Evolutionary conservation across 2,113 vertebrate genomes (phyloP).

Genomic region (Ranitomeya variabilis): DNA sequence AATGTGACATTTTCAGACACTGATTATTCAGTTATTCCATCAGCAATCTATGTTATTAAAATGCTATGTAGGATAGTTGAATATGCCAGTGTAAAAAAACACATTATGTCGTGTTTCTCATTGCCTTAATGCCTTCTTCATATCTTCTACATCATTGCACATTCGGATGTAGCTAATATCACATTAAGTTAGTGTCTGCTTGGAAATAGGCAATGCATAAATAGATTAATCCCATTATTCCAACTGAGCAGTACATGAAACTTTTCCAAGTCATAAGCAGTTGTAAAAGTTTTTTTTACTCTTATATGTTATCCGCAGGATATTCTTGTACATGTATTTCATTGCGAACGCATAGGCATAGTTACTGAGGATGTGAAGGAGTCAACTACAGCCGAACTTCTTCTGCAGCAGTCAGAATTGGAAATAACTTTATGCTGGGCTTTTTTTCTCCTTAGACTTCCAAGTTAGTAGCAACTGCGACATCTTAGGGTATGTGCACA

Average conservation of each 20-base stretch:
- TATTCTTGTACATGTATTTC: too few relatives aligned
- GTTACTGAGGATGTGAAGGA: too few relatives aligned
- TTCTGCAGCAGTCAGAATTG: too few relatives aligned
- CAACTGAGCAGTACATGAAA: background rate
- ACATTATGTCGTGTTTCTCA: background rate
- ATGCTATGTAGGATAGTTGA: background rate
- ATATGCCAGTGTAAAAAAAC: background rate
- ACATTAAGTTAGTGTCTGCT: constrained; percentile 26
- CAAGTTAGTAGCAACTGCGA: too few relatives aligned
- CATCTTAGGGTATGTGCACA: too few relatives aligned
- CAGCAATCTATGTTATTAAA: background rate
- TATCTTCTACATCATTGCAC: background rate
- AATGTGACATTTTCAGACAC: background rate
- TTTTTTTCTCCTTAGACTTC: too few relatives aligned
- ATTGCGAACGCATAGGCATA: too few relatives aligned
- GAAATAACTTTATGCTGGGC: too few relatives aligned
- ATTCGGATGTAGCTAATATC: constrained; percentile 15
- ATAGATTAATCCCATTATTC: constrained; percentile 12
- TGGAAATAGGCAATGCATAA: background rate
- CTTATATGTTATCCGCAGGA: background rate
- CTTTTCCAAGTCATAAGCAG: background rate
- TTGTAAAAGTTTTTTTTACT: background rate
- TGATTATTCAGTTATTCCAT: constrained; percentile 4
- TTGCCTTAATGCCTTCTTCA: background rate
- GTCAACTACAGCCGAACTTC: too few relatives aligned